These are phyloP conservation scores for Emydocephalus ijimae DNA, from an alignment of 2,113 vertebrate species.

Conservation along the genomic window DNA sequence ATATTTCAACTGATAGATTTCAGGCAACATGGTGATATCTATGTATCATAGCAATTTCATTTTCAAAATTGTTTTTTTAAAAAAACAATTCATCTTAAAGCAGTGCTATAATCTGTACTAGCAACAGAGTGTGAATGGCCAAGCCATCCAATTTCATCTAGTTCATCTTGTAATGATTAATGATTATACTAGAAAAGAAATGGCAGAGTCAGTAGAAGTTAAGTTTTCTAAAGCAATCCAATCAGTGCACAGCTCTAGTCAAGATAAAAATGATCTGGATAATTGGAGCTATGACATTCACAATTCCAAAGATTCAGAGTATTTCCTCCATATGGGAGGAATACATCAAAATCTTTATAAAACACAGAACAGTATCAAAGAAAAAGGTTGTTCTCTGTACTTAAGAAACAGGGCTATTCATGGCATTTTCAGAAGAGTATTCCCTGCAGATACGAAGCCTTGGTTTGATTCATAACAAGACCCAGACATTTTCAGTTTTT, in stretches of 20 bases:
- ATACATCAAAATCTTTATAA: constrained; percentile 19
- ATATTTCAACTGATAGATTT: neutral
- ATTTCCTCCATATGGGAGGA: constrained; percentile 14
- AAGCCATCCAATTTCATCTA: neutral
- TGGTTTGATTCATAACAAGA: neutral
- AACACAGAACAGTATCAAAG: neutral
- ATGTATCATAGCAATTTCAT: neutral
- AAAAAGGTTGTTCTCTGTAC: neutral
- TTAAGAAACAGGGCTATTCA: neutral
- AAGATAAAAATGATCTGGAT: neutral
- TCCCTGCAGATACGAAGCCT: neutral
- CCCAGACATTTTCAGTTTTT: neutral
- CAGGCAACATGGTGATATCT: neutral
- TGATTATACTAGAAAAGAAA: neutral
- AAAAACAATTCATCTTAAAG: neutral
- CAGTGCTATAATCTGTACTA: neutral
- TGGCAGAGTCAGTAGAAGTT: neutral
- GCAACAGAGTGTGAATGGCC: neutral
- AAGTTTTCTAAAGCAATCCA: neutral
- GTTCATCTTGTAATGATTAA: neutral
- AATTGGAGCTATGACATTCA: neutral
- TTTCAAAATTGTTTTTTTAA: neutral
- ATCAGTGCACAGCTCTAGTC: neutral
- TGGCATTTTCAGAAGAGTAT: neutral
- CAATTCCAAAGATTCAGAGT: neutral